These are phyloP conservation scores for Bujurquina vittata DNA, from an alignment of 2,113 vertebrate genomes.

Conservation along the genomic window DNA sequence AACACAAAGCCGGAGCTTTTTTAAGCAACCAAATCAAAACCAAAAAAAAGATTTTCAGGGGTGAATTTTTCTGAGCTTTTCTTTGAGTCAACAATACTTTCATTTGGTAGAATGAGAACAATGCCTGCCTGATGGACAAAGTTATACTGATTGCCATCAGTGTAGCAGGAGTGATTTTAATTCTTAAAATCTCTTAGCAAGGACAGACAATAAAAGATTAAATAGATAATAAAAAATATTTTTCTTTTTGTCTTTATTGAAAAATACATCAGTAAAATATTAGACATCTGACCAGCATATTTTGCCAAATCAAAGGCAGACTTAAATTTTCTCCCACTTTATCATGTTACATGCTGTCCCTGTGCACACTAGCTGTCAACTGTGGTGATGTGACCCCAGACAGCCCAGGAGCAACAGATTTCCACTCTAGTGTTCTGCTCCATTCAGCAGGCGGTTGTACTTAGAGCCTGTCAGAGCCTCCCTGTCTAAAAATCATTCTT, in stretches of 20 bases:
- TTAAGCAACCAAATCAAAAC: constrained; percentile 7
- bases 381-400: constrained; percentile 37
- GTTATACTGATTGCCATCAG: neutral
- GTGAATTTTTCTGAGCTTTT: neutral
- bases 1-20: neutral
- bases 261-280: neutral
- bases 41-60: neutral
- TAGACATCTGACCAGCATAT: neutral
- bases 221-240: neutral
- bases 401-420: constrained; percentile 48
- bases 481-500: constrained; percentile 64
- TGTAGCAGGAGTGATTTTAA: neutral
- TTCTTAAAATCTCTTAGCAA: constrained; percentile 7
- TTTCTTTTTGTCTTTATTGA: neutral
- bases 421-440: constrained; percentile 35
- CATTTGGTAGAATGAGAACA: constrained; percentile 13
- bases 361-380: constrained; percentile 25
- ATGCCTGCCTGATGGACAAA: constrained; percentile 1
- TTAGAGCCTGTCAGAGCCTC: constrained; percentile 58
- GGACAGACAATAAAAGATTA: neutral
- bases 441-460: constrained; percentile 58
- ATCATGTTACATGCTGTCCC: constrained; percentile 26
- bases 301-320: neutral
- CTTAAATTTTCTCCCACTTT: neutral
- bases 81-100: constrained; percentile 22